Base-by-base conservation (phyloP, 2,888 invertebrate genomes). In the Ectobius pallidus region DNA sequence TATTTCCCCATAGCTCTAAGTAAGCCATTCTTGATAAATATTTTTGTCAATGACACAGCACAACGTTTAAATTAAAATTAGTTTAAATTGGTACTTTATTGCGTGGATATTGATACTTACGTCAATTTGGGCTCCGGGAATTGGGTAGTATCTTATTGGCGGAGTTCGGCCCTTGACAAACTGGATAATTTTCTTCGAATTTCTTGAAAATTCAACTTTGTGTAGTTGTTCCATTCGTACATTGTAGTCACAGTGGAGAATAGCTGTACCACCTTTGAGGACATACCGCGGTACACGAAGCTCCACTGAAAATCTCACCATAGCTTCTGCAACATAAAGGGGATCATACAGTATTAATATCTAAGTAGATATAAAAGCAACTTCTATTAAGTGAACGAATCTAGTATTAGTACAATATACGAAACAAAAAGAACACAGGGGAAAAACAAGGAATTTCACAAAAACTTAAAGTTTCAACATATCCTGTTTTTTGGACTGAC, bases 121-220 rank as follows among this genome's bases (percentile, higher is more conserved):
- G 83, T 92, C 92, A 74, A 93, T 87, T 78, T 88, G 88, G 70
- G 91, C 91, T 74, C 93, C 93, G n/a, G 72, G 46, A 34, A 55
- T 69, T 18, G 73, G 20, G 73, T 65, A 70, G 52, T 70, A 67
- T 76, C 86, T 86, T 81, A 90, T 92, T 71, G 93, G 92, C 77
- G 92, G 92, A 81, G 87, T 91, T 75, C 93, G 86, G 77, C 91
- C 91, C 79, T 89, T 90, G 81, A 93, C 90, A 82, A 90, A 93
- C 84, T 92, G 92, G 83, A 93, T 92, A 85, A 93, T 90, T 85
- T 92, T 93, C 81, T 87, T 87, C 78, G 88, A 88, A 78, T 86
- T 88, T 77, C 90, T 88, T 70, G 89, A 86, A 87, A 91, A 91
- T 82, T 91, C 92, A 78, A 93, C 92, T 84, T 93, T 93, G 85